Evolutionary conservation across 2,888 invertebrate species (phyloP), one percentile per base, ranked within the genome.

Genomic region (Timema podura): DNA sequence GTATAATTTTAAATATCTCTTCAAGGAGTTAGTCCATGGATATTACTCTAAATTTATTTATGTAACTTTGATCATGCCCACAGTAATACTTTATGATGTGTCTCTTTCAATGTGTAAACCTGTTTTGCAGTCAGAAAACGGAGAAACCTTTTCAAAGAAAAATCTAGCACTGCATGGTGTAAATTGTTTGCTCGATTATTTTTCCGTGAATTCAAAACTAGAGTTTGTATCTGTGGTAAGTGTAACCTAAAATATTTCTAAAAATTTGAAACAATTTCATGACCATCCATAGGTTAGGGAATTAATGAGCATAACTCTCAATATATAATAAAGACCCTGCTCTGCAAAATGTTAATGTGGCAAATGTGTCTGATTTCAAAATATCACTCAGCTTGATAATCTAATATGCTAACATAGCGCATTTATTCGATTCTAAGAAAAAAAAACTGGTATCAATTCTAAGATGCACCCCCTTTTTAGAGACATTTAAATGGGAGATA

Each of bases 171-270:
- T 88, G 47, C 84, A 87, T 75, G 90, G 90, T 66, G 85, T 91
- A 72, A 87, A 86, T 77, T 82, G 85, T 16, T 83, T 91, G 72
- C 79, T 91, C 46, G 89, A 91, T 79, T 86, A 88, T 77, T 81
- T 91, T 65, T 84, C 87, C 74, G 77, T 82, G 1, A 85, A 89
- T 78, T 87, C 87, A 13, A 89, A 88, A 80, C 79, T 91, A 68
- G 91, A 91, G 81, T 91, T 90, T 81, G 88, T 89, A 30, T 84
- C 90, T 16, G 79, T 91, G 83, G 91, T 91, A 82, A 85, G 84
- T 80, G 68, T 30, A 9, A 57, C 13, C 8, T n/a, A 16, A 16
- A 13, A 65, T 45, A 47, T 64, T 57, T 48, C 5, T 46, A 15
- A 48, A 57, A 5, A 70, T 15, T 30, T 54, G 30, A 13, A 30